Base-by-base conservation (phyloP, 2,113 vertebrate species). In the Petrocephalus zakoni region DNA sequence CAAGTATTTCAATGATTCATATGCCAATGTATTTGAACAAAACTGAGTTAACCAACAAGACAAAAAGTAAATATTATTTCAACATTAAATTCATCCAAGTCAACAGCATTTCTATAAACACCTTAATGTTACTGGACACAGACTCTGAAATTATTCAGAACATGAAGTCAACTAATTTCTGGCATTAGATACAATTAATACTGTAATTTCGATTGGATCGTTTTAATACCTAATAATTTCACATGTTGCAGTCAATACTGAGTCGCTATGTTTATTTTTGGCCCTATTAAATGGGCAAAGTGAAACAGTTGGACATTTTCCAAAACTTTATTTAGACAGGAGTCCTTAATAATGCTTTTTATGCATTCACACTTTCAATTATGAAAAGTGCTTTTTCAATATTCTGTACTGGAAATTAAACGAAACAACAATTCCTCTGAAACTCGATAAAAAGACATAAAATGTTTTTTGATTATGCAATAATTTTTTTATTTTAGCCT, bases 111-210 rank as follows among this genome's bases (percentile, higher is more conserved):
- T 49, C 19, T 2, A 49, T 53, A 0, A 85, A 47, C 2, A 25
- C 51, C 34, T 88, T 88, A 25, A 87, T 75, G 68, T 10, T 81
- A 81, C 61, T 4, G 25, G 52, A 81, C 19, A 21, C 5, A 56
- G 21, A 75, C 29, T n/a, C 21, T 55, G n/a, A 81, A 81, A 88
- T 88, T 37, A 37, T 75, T 81, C 25, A 88, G 6, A 81, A 75
- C 15, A 22, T 19, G 17, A 25, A 52, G 22, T 49, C 17, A 64
- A 10, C 25, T 53, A 29, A 53, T 37, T 47, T 46, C 64, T 53
- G 51, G 25, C 49, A 78, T 61, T n/a, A 47, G 29, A 81, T 13
- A 75, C n/a, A 17, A 17, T 51, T 34, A 88, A 82, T 68, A 82
- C 72, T 42, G 25, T 34, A n/a, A n/a, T 34, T 55, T 55, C 22